Conservation (phyloP, 2,888 invertebrate species). For the Brenthis hecate region DNA sequence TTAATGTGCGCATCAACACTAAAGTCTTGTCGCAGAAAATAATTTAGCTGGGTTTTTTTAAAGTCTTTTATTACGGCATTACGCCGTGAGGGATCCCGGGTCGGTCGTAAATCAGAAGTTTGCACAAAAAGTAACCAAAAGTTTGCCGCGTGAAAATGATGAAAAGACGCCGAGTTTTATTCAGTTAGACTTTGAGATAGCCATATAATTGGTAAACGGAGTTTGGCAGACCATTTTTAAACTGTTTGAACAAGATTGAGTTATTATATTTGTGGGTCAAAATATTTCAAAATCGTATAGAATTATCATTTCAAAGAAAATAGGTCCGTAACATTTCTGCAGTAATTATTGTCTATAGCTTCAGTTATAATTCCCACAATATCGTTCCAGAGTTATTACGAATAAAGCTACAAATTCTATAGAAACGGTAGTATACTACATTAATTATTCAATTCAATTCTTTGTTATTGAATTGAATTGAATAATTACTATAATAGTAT, state of each 20-base stretch:
- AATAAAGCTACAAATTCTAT: no score
- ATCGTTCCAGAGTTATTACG: no score
- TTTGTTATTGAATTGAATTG: no score
- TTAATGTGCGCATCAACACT: constrained; percentile 31
- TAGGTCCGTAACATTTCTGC: background rate
- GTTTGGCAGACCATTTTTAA: constrained; percentile 41
- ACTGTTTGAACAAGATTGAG: constrained; percentile 17
- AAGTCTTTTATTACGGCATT: constrained; percentile 66
- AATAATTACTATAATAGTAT: no score
- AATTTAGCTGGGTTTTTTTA: constrained; percentile 59
- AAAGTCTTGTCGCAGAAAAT: constrained; percentile 36
- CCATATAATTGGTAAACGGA: constrained; percentile 65
- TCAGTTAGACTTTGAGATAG: constrained; percentile 74
- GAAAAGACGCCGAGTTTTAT: constrained; percentile 71
- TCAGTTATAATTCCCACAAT: no score
- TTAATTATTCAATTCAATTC: no score
- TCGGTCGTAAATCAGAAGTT: constrained; percentile 74
- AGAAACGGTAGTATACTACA: no score
- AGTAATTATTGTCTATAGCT: no score
- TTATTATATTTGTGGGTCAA: constrained; percentile 5
- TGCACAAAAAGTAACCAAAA: constrained; percentile 77
- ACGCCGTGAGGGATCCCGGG: constrained; percentile 50
- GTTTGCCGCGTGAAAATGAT: constrained; percentile 74
- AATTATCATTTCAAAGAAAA: background rate
- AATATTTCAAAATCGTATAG: background rate